Conservation (phyloP, 2,797 vertebrate species). For the Thamnophis elegans region DNA sequence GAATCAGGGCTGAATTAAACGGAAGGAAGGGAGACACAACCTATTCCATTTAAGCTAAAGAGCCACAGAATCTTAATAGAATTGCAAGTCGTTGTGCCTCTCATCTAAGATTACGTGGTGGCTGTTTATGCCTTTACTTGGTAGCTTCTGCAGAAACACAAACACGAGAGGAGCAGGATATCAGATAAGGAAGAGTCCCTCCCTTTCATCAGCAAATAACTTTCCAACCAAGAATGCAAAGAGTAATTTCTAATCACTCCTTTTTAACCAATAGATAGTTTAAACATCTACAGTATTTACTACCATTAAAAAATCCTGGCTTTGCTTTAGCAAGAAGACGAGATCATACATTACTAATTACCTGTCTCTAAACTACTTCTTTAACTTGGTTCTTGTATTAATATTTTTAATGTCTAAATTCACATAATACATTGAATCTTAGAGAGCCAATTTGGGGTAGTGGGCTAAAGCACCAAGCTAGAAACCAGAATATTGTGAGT, state of each 20-base stretch:
- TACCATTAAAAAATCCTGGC: not conserved
- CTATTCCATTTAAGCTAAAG: not conserved
- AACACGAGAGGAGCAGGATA: not conserved
- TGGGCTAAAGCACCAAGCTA: not conserved
- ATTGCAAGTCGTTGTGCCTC: not conserved
- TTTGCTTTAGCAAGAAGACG: not conserved
- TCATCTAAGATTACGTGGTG: not conserved
- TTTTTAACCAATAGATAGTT: not conserved
- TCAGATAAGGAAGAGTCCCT: not conserved
- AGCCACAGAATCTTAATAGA: not conserved
- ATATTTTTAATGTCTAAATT: not conserved
- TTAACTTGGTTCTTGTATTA: not conserved
- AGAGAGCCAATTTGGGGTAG: not conserved
- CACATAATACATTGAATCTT: not conserved
- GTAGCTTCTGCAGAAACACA: not conserved
- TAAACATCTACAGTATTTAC: not conserved
- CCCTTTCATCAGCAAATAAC: not conserved
- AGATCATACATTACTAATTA: not conserved
- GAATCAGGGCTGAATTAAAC: slow-evolving; percentile 8
- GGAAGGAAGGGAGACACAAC: slow-evolving; percentile 12
- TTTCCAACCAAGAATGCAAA: not conserved
- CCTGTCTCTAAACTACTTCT: not conserved
- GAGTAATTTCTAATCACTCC: not conserved
- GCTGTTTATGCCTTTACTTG: not conserved
- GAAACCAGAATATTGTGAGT: not conserved